A percentile compares a stretch with the other conserved stretches of the same genome.
Conservation (phyloP, 2,888 invertebrate genomes). For the Blomia tropicalis region DNA sequence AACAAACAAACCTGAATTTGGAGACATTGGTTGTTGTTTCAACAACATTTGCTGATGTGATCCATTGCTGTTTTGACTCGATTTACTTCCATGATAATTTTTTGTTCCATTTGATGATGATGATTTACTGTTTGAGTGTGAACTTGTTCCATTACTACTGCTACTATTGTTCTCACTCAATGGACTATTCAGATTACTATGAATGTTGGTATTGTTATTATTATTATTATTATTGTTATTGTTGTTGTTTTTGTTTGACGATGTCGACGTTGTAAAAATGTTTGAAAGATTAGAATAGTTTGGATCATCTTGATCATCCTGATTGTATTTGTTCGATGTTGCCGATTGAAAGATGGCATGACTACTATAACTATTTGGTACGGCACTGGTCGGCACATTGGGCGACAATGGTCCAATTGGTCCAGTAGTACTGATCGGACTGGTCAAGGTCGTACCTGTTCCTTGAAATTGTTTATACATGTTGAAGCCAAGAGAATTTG, state of each 20-base stretch:
- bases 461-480: slow-evolving; percentile 9
- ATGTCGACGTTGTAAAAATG: not conserved
- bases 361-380: slow-evolving; percentile 8
- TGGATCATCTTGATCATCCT: slow-evolving; percentile 1
- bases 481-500: not conserved
- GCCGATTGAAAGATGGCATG: not conserved
- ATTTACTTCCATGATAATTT: not conserved
- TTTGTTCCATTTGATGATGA: not conserved
- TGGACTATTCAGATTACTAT: not conserved
- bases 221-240: not conserved
- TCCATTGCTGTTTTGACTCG: not conserved
- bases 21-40: no score
- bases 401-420: not conserved
- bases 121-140: not conserved
- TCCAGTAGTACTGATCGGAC: slow-evolving; percentile 1
- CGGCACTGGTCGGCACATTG: not conserved
- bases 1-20: no score
- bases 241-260: not conserved
- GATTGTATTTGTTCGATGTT: not conserved
- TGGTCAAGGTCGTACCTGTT: not conserved
- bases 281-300: slow-evolving; percentile 2
- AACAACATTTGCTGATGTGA: not conserved
- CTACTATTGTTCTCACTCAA: slow-evolving; percentile 5
- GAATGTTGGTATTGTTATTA: not conserved
- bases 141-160: not conserved